Base-by-base conservation (phyloP, 2,888 invertebrate species). In the Drosophila flavopinicola region DNA sequence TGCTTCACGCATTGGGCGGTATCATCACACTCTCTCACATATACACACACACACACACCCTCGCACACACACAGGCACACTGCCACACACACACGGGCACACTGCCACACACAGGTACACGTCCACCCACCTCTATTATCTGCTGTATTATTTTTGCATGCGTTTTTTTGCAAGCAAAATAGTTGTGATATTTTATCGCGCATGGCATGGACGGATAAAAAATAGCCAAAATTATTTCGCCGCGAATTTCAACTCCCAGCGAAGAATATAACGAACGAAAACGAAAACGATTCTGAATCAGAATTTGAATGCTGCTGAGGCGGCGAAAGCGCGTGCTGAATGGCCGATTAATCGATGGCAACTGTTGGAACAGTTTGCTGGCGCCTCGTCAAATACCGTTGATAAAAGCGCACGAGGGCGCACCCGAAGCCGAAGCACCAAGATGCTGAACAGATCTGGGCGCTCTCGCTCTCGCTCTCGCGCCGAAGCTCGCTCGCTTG, bases 121-220 rank as follows among this genome's bases (percentile, higher is more conserved):
- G 44, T 41, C 48, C 58, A 87, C 88, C 83, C 88, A 91, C 91
- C 91, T 91, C 88, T 85, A 88, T 88, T 87, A 89, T 89, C 88
- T 89, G 90, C 86, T 88, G 90, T 82, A 89, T 89, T 91, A 89
- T 84, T 86, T 88, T 90, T 91, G 91, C 90, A 90, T 89, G 88
- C 89, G 88, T 84, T 89, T 87, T 90, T 91, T 88, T 90, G 91
- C 90, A 91, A 90, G 89, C 90, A 90, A 90, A 91, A 90, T 85
- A 91, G 84, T 89, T 90, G 91, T 82, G 90, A 89, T 85, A 91
- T 88, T 91, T 91, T 91, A 90, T 91, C 91, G 90, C 91, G 91
- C 91, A 91, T 91, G 91, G 91, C 91, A 91, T 91, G 91, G 90
- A 91, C 91, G 89, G 85, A 87, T 90, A 83, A 86, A 82, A 80